Base-by-base conservation (phyloP, 2,888 invertebrate species). In the Ectemnius continuus region DNA sequence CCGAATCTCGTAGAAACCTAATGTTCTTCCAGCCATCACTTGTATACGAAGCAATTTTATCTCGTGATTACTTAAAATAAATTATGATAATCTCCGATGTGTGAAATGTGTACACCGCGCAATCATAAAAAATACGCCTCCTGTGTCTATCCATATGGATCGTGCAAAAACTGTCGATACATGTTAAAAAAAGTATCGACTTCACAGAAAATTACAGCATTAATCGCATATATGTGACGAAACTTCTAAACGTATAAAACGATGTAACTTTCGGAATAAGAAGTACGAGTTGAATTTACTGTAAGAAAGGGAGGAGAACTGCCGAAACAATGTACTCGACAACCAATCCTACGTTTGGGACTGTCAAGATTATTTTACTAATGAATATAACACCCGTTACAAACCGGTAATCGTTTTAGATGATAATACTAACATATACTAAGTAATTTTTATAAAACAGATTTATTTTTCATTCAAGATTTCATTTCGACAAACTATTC, bases 1-100 rank as follows among this genome's bases (percentile, higher is more conserved):
- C 63, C 70, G 59, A 59, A 81, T 73, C 62, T 60, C 16, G 45
- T 71, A 65, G 62, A 52, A 52, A 52, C 52, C 16, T 14, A 61
- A 73, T 62, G 64, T 69, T 71, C 61, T 60, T 59, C 26, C 65
- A 69, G 60, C 62, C 68, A 62, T 59, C 68, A 59, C 63, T 48
- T 68, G 26, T 80, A 72, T 69, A 70, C 67, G 70, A n/a, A 61
- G 61, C 59, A 71, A 65, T 57, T 70, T 56, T 61, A 68, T 63
- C 47, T 45, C 61, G 47, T 68, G 47, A 75, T 73, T 70, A 81
- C 61, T 65, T 80, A 69, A 80, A 80, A 65, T 75, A 73, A 75
- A 79, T 5, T 14, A 36, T 67, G 28, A 65, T 63, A 61, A 67
- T 61, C 46, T 23, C 62, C 52, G 16, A 62, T 26, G 26, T 6